Conservation (phyloP, 2,888 invertebrate genomes). For the Eupithecia insigniata region DNA sequence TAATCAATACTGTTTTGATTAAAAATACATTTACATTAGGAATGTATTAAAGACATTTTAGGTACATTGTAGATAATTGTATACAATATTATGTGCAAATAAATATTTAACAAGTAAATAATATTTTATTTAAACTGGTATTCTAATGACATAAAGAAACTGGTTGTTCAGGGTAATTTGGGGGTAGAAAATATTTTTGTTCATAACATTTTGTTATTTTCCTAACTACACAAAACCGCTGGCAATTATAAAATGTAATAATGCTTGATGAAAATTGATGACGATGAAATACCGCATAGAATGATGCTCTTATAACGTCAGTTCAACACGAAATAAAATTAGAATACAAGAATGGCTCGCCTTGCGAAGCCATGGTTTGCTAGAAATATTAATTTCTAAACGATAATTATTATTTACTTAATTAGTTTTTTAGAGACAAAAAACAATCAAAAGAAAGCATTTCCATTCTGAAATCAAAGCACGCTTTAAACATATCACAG, state of each 20-base stretch:
- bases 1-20: slow-evolving; percentile 54
- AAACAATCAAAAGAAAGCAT: background rate
- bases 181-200: background rate
- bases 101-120: background rate
- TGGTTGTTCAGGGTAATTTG: background rate
- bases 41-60: slow-evolving; percentile 18
- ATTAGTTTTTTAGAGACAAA: background rate
- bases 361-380: background rate
- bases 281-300: background rate
- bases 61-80: background rate
- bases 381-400: background rate
- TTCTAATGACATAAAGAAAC: background rate
- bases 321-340: background rate
- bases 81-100: background rate
- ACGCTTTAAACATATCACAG: slow-evolving; percentile 46
- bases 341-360: background rate
- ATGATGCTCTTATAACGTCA: background rate
- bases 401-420: background rate
- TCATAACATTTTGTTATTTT: background rate
- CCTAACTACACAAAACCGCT: background rate
- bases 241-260: background rate
- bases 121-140: background rate
- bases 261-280: background rate
- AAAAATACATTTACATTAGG: slow-evolving; percentile 29
- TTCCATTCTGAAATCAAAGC: background rate